A percentile compares a stretch with the other conserved stretches of the same genome.
These are phyloP conservation scores for Pitta sordida DNA, from an alignment of 2,113 vertebrate genomes.

Conservation along the genomic window DNA sequence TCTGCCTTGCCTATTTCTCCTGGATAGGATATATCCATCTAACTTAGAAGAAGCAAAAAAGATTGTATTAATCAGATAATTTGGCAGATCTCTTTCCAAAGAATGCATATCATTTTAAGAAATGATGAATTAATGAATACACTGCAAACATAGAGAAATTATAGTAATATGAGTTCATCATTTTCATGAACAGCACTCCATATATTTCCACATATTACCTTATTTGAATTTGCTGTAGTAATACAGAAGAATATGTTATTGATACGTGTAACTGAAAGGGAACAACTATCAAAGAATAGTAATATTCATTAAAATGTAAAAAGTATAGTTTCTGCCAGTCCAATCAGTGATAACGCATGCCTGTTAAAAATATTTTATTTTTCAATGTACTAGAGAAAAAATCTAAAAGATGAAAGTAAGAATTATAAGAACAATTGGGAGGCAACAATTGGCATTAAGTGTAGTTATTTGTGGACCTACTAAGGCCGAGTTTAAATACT, in stretches of 20 bases:
- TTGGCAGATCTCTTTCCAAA: background rate
- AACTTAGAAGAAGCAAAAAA: constrained; percentile 4
- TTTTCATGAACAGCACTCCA: background rate
- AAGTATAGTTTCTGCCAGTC: background rate
- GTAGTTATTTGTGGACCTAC: background rate
- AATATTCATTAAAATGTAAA: background rate
- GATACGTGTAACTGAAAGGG: background rate
- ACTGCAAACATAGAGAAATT: background rate
- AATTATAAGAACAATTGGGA: background rate
- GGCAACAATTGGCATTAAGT: background rate
- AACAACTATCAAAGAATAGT: background rate
- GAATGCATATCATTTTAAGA: background rate
- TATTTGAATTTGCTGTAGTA: background rate
- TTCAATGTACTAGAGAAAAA: background rate
- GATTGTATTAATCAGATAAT: background rate
- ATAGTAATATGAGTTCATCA: background rate
- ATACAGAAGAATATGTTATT: background rate
- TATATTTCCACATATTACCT: background rate
- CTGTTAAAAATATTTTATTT: background rate
- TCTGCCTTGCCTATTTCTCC: too few relatives aligned
- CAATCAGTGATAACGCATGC: background rate
- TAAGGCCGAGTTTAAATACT: background rate
- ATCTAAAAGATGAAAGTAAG: background rate
- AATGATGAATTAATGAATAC: background rate
- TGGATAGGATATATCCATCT: too few relatives aligned